Evolutionary conservation across 2,797 vertebrate species (phyloP).

Genomic region (Gallinago stenura): DNA sequence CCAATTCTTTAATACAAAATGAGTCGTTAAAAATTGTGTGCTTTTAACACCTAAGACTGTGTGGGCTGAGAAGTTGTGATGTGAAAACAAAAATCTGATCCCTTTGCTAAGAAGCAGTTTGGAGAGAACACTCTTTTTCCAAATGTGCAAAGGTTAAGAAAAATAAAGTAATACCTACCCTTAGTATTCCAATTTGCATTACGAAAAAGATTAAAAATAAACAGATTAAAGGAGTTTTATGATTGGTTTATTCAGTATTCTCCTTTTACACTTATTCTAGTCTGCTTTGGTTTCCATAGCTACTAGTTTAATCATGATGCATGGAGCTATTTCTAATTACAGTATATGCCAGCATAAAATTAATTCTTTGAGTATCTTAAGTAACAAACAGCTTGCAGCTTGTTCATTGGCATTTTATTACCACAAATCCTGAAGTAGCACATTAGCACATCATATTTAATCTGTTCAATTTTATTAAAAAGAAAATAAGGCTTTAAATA

Average conservation of each 20-base stretch:
- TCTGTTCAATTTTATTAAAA: constrained; percentile 67
- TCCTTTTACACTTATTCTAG: constrained; percentile 71
- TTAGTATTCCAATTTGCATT: constrained; percentile 35
- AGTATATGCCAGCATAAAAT: constrained; percentile 82
- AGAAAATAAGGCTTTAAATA: constrained; percentile 43
- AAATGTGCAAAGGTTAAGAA: constrained; percentile 1
- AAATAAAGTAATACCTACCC: neutral
- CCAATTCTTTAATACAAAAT: constrained; percentile 20
- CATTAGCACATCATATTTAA: constrained; percentile 54
- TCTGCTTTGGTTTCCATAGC: constrained; percentile 82
- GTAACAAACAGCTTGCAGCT: constrained; percentile 77
- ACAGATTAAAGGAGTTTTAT: constrained; percentile 62
- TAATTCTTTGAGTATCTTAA: constrained; percentile 80
- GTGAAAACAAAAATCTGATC: constrained; percentile 20
- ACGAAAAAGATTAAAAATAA: constrained; percentile 60
- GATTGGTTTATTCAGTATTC: constrained; percentile 67
- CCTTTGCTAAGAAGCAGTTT: neutral
- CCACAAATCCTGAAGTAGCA: constrained; percentile 61
- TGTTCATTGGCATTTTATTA: constrained; percentile 76
- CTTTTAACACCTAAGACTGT: constrained; percentile 13
- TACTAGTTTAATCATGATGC: constrained; percentile 83
- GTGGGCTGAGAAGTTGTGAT: constrained; percentile 11
- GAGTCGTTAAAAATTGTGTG: neutral
- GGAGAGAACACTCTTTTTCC: neutral
- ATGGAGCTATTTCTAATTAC: constrained; percentile 83